Base-by-base conservation (phyloP, 2,888 invertebrate species). In the Zaprionus obscuricornis region DNA sequence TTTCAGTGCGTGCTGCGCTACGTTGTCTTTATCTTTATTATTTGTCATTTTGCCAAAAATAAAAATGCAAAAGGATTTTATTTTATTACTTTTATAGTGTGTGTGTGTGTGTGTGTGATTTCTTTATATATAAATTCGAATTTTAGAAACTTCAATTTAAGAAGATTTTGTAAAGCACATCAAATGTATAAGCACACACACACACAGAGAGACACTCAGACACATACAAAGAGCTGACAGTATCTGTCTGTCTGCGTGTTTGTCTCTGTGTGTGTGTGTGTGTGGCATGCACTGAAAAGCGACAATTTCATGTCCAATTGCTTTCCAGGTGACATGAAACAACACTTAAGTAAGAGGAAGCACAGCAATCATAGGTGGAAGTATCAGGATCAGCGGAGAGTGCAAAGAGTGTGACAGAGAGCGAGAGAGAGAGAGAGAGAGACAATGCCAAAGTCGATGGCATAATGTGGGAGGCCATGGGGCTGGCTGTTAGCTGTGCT, bases 281-380 rank as follows among this genome's bases (percentile, higher is more conserved):
- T 63, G 76, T 66, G 62, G 52, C 76, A 68, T 54, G 72, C 65
- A 65, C 72, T 82, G 76, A 74, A 87, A 78, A 79, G 84, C 82
- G 87, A 88, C 87, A 87, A 88, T 88, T 87, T 85, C 88, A 87
- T 88, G 89, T 89, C 89, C 89, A 89, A 90, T 89, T 89, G 89
- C 87, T 89, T 89, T 90, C 85, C 90, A 90, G 90, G 90, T 90
- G 90, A 90, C 90, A 90, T 86, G 90, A 89, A 90, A 90, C 89
- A 90, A 90, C 90, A 90, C 90, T 90, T 90, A 90, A 89, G 84
- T 59, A 79, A 81, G 84, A 81, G 82, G 86, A 85, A 87, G 77
- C 74, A 81, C 72, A 6, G 29, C 47, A 17, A 42, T 13, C 11
- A 22, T 22, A 4, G 31, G 14, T 16, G 27, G 29, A 14, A 39